phyloP scores from a whole-genome alignment of 2,888 invertebrate genomes.

The Tuberolachnus salignus region DNA sequence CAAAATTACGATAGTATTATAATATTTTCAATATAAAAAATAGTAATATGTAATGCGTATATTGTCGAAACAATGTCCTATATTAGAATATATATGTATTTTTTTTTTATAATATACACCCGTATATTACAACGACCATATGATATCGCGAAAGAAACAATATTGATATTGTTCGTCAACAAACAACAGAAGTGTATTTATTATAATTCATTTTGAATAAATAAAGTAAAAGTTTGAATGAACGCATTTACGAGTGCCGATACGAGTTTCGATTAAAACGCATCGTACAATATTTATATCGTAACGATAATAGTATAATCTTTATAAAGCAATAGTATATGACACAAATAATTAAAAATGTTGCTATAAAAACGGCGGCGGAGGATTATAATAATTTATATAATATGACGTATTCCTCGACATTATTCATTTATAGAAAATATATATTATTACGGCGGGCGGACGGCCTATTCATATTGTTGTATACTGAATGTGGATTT shows the following conservation, averaged over 20 bases:
- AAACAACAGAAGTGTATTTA: not conserved
- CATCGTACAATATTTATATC: not conserved
- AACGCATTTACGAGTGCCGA: not conserved
- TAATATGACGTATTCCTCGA: conserved; percentile 15
- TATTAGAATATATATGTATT: too few relatives aligned
- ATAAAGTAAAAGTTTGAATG: not conserved
- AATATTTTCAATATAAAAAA: too few relatives aligned
- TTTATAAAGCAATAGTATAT: not conserved
- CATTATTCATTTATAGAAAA: conserved; percentile 26
- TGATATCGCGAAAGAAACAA: conserved; percentile 4
- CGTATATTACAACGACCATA: not conserved
- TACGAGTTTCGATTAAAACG: conserved; percentile 25
- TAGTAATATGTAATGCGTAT: not conserved
- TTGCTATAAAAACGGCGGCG: not conserved
- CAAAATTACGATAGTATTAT: too few relatives aligned
- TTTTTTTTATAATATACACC: not conserved
- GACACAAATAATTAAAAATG: not conserved
- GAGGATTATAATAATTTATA: not conserved
- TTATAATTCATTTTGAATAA: conserved; percentile 21
- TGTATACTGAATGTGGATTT: conserved; percentile 6
- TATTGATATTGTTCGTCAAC: conserved; percentile 12
- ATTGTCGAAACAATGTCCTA: not conserved
- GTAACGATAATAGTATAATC: not conserved
- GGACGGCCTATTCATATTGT: not conserved
- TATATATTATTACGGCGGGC: not conserved